Conservation (phyloP, 1,140 invertebrate genomes). For the Pentalonia nigronervosa region DNA sequence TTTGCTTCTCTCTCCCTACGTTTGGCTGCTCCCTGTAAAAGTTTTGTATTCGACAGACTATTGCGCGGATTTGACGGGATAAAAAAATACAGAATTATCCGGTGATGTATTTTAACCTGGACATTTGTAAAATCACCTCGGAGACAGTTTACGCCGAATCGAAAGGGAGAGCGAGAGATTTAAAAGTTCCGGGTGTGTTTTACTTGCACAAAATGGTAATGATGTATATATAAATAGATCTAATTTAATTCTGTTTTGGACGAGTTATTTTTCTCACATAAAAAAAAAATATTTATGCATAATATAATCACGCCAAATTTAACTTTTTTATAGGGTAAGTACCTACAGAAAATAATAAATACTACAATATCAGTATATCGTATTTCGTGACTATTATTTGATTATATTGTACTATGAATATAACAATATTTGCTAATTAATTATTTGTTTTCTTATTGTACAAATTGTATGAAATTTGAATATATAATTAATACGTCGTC, state of each 20-base stretch:
- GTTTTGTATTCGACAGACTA: constrained; percentile 15
- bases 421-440: neutral
- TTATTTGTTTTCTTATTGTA: too few species aligned
- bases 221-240: neutral
- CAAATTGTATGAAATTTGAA: neutral
- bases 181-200: neutral
- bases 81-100: neutral
- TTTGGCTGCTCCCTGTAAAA: neutral
- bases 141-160: neutral
- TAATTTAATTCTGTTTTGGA: neutral
- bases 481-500: neutral
- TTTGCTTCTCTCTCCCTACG: neutral
- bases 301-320: neutral
- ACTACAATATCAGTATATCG: neutral
- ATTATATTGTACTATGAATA: neutral
- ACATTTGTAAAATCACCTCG: neutral
- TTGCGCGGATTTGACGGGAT: neutral
- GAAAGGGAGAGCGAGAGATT: neutral
- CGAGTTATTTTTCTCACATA: neutral
- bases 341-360: neutral
- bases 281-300: neutral
- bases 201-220: neutral
- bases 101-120: neutral
- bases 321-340: neutral
- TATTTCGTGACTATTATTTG: neutral